phyloP scores from a whole-genome alignment of 2,888 invertebrate genomes.

The Colostygia pectinataria region DNA sequence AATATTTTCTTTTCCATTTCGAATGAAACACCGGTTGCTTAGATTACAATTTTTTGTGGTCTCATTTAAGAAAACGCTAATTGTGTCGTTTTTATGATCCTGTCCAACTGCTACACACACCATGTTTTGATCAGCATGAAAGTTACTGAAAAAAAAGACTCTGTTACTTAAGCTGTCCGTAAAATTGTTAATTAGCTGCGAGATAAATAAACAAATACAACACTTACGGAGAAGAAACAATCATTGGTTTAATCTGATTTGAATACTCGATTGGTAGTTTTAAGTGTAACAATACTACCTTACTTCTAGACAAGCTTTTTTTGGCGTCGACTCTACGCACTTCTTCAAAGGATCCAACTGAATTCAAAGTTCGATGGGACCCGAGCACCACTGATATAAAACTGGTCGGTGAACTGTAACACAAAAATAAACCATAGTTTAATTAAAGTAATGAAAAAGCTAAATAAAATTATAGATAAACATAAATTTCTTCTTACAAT shows the following conservation, averaged over 20 bases:
- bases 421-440: background rate
- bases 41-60: conserved; percentile 73
- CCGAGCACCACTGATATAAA: conserved; percentile 87
- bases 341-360: conserved; percentile 87
- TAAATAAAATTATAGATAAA: too few relatives aligned
- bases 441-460: too few relatives aligned
- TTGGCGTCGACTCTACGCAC: conserved; percentile 84
- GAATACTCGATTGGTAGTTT: conserved; percentile 82
- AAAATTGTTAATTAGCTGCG: background rate
- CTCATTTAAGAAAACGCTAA: conserved; percentile 76
- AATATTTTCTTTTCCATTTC: conserved; percentile 49
- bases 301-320: conserved; percentile 80
- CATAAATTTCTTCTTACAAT: conserved; percentile 24
- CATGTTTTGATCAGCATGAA: conserved; percentile 58
- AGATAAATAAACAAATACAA: background rate
- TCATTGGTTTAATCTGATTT: conserved; percentile 86
- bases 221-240: conserved; percentile 77
- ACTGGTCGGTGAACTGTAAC: conserved; percentile 77
- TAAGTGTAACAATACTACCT: conserved; percentile 85
- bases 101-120: conserved; percentile 85
- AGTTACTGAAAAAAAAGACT: conserved; percentile 49
- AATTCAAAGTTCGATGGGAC: conserved; percentile 83
- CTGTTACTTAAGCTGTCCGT: too few relatives aligned
- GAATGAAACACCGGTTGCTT: conserved; percentile 82
- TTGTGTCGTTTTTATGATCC: conserved; percentile 75